Evolutionary conservation across 2,797 vertebrate genomes (phyloP), one percentile per base, ranked within the genome.

Genomic region (Brotula barbata): DNA sequence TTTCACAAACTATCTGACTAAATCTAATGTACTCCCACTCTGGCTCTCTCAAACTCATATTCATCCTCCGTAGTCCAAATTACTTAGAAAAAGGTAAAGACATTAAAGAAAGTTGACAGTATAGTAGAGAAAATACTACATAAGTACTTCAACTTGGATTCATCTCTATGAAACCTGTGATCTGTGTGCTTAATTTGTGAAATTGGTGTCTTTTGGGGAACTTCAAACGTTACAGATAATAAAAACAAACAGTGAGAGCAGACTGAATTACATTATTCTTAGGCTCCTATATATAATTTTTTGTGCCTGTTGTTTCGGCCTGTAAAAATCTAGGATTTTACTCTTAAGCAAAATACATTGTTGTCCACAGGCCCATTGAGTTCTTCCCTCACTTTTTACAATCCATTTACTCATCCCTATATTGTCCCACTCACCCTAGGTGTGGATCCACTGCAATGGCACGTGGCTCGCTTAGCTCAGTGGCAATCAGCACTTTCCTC

Each of bases 371-470:
- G 25, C 25, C 8, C 25, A 28, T 28, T 28, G 4, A 28, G 25
- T 28, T 28, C 25, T 16, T 28, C 12, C 12, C 16, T 56, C 6
- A 28, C n/a, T 40, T 36, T 6, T 22, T 22, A 31, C 68, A 52
- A 47, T 48, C n/a, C 21, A 1, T 25, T 39, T 7, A 7, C 8
- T 0, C 39, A 23, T 33, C 54, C 16, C 14, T 23, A 45, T 49
- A 14, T 15, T 23, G 13, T 20, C 43, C 16, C 14, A 47, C 93
- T 90, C 80, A 99, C 97, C 96, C 96, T 77, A 90, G 92, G 43
- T 92, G 92, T 8, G 97, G 97, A 82, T 99, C 97, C 13, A 99
- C 93, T 0, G 93, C 94, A 1, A 99, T 98, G 73, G 96, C 95
- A 72, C 97, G 91, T 1, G 97, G 97, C 75, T 99, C 96, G 0